These are phyloP conservation scores for Fragariocoptes setiger DNA, from an alignment of 1,140 invertebrate species.

Conservation along the genomic window DNA sequence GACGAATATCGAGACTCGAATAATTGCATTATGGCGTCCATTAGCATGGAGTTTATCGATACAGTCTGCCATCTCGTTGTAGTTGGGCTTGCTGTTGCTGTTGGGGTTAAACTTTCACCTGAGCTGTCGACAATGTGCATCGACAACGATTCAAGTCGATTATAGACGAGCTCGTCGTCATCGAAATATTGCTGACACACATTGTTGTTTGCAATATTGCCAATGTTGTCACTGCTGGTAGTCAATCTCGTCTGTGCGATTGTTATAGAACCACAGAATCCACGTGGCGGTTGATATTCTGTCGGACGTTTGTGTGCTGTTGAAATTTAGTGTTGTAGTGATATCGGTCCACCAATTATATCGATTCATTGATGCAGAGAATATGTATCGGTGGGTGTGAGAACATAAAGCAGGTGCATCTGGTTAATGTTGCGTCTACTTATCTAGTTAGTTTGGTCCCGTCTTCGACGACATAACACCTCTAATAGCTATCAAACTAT, in stretches of 20 bases:
- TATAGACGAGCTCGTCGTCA: background rate
- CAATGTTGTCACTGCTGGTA: too few species aligned
- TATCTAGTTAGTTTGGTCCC: background rate
- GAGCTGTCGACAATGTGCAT: background rate
- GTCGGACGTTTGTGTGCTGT: background rate
- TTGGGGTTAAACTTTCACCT: background rate
- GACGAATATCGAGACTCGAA: too few species aligned
- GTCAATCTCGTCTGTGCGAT: too few species aligned
- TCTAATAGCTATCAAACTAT: background rate
- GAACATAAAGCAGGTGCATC: background rate
- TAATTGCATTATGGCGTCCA: too few species aligned
- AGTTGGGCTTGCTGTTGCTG: too few species aligned
- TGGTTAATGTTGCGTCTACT: background rate
- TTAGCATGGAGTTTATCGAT: too few species aligned
- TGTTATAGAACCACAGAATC: background rate
- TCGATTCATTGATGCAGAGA: background rate
- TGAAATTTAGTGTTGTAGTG: background rate
- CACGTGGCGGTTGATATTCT: background rate
- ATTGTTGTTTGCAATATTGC: too few species aligned
- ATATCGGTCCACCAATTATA: background rate
- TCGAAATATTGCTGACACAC: too few species aligned
- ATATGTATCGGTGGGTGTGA: background rate
- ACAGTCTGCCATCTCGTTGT: too few species aligned
- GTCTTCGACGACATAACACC: background rate
- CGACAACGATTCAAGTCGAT: background rate